Evolutionary conservation across 2,797 vertebrate genomes (phyloP).

Genomic region (Propithecus perrieri): DNA sequence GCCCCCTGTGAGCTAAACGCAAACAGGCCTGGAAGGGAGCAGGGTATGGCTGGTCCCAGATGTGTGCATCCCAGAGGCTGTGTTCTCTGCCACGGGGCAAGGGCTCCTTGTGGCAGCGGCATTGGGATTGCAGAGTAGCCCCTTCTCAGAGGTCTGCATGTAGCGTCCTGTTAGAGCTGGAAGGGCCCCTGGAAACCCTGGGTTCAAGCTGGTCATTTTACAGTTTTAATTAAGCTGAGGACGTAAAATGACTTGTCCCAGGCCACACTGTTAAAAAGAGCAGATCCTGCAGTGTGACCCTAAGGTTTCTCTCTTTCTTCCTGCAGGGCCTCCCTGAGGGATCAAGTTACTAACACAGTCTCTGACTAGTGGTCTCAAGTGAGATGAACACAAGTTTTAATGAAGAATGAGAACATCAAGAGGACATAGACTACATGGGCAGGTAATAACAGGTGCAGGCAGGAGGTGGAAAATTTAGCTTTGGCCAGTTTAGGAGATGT

Average conservation of each 20-base stretch:
- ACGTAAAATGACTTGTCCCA: neutral
- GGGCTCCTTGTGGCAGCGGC: too few relatives aligned
- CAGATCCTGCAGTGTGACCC: neutral
- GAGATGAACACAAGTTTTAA: neutral
- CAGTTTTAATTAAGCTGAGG: neutral
- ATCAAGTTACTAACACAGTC: neutral
- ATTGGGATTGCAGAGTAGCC: neutral
- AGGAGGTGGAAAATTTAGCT: neutral
- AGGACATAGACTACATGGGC: fast-evolving
- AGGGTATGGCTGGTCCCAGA: neutral
- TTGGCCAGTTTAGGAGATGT: neutral
- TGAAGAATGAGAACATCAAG: neutral
- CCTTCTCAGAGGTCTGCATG: neutral
- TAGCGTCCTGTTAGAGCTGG: neutral
- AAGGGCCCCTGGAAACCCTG: neutral
- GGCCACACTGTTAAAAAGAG: neutral
- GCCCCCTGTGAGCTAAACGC: too few relatives aligned
- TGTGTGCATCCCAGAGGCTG: neutral
- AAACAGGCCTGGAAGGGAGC: neutral
- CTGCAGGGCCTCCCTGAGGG: neutral
- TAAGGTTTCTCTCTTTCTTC: neutral
- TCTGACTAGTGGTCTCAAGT: neutral
- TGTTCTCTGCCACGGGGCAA: neutral
- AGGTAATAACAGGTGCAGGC: neutral
- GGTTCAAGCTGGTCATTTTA: neutral